Evolutionary conservation across 2,797 vertebrate genomes (phyloP), one percentile per base, ranked within the genome.

Genomic region (Dallia pectoralis): DNA sequence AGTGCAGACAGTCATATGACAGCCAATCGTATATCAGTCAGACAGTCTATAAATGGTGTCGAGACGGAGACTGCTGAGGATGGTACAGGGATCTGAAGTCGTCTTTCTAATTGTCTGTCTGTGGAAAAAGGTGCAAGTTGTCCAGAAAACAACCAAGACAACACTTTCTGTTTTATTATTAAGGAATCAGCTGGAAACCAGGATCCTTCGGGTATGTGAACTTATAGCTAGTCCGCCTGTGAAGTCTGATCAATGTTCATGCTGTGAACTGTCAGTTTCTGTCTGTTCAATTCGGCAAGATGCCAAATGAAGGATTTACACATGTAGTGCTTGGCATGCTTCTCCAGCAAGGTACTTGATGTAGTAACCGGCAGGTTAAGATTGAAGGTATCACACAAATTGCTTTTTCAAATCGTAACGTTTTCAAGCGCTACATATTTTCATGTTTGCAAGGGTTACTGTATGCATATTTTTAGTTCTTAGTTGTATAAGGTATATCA

Each of bases 31-130:
- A 68, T 22, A 68, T 27, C 40, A 5, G 49, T n/a, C n/a, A 22
- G 49, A 27, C 49, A 59, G 32, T 32, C 14, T 32, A 19, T 27
- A 19, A 30, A 18, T 69, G 47, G n/a, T 32, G 67, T 22, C 32
- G 65, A 67, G 65, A 66, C 62, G 25, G n/a, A 44, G 40, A 27
- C 32, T 36, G 19, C 63, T 32, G 30, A 65, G 63, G 63, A 63
- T 27, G 29, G 61, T 27, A 67, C 33, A 47, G 19, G 9, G 22
- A 67, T n/a, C 36, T 47, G 19, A 67, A 67, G 29, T 44, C 18
- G 27, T 18, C 63, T 36, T 22, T n/a, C 18, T 32, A 3, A 19
- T 65, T 65, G 16, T 47, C 44, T 29, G 36, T n/a, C 33, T 44
- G 22, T 66, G 64, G 61, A 30, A 62, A 62, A 62, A 14, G 61